Percentiles rank a stretch among this genome's conserved stretches.
These are phyloP conservation scores for Aplodontia rufa DNA, from an alignment of 2,113 vertebrate genomes.

Conservation along the genomic window DNA sequence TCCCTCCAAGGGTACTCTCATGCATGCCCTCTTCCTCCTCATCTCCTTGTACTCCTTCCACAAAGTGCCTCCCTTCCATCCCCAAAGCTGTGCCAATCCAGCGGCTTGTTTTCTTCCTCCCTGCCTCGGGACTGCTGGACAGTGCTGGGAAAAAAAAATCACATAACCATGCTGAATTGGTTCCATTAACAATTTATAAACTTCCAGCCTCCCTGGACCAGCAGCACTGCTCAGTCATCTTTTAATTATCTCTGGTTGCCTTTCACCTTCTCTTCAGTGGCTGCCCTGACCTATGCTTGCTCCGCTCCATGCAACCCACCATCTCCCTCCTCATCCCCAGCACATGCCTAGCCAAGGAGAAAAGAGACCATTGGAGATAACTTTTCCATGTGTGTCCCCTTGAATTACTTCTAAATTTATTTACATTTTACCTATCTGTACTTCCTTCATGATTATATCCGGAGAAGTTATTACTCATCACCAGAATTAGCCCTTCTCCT, in stretches of 20 bases:
- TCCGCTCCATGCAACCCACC: not conserved
- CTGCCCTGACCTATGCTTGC: not conserved
- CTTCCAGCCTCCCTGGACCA: not conserved
- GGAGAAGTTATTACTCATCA: conserved; percentile 15
- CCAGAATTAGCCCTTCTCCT: not conserved
- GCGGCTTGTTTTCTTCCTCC: not conserved
- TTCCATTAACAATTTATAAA: conserved; percentile 55
- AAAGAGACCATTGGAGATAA: not conserved
- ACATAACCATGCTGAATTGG: not conserved
- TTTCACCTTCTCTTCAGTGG: not conserved
- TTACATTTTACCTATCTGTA: not conserved
- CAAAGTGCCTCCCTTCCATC: not conserved
- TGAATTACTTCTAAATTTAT: not conserved
- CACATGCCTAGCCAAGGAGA: not conserved
- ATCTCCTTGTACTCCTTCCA: not conserved
- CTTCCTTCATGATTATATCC: conserved; percentile 16
- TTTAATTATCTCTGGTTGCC: not conserved
- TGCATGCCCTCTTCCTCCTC: not conserved
- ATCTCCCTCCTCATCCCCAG: not conserved
- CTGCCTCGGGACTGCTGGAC: not conserved
- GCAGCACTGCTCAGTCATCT: not conserved
- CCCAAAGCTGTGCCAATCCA: not conserved
- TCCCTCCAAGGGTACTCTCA: not conserved
- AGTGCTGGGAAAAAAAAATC: not conserved
- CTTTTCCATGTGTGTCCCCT: not conserved